Percentiles rank a stretch among this genome's conserved stretches.
Conservation (phyloP, 2,888 invertebrate genomes). For the Mythimna albipuncta region DNA sequence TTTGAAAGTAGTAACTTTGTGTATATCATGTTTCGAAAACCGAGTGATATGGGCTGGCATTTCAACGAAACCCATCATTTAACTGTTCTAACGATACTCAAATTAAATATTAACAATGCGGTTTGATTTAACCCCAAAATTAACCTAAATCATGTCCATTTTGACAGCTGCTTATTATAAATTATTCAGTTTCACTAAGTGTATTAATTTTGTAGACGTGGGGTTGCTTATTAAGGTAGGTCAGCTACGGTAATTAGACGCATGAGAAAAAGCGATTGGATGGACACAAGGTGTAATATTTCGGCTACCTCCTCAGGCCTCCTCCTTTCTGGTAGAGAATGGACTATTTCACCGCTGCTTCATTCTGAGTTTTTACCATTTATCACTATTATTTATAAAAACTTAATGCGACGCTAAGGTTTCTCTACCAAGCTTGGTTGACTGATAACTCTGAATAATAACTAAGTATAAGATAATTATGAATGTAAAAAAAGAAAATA, state of each 20-base stretch:
- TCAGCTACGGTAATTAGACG: neutral
- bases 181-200: slow-evolving; percentile 11
- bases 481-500: no score
- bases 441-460: no score
- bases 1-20: neutral
- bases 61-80: neutral
- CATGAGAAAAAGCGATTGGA: neutral
- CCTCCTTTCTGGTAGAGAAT: no score
- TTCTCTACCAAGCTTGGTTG: no score
- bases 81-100: neutral
- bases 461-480: no score
- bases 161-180: slow-evolving; percentile 16
- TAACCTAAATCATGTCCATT: slow-evolving; percentile 12
- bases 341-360: no score
- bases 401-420: no score
- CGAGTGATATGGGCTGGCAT: neutral
- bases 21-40: neutral
- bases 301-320: no score
- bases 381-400: no score
- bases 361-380: no score
- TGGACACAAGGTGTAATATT: neutral
- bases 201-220: neutral
- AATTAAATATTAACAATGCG: slow-evolving; percentile 3
- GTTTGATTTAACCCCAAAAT: neutral
- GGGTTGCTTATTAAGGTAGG: neutral